Percentiles rank a stretch among this genome's conserved stretches.
Evolutionary conservation across 2,888 invertebrate genomes (phyloP).

Genomic region (Dendrolimus pini): DNA sequence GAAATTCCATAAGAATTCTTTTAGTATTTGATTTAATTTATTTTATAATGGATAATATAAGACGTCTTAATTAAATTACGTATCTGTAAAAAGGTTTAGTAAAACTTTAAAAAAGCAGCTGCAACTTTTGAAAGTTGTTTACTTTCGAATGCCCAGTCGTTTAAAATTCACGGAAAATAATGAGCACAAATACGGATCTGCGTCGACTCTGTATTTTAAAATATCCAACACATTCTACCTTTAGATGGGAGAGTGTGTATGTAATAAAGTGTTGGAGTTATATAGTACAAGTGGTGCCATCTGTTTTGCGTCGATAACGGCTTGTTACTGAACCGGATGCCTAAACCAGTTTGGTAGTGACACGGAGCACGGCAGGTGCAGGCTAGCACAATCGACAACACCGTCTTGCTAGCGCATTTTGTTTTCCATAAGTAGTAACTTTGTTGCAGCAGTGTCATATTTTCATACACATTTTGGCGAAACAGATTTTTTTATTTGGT

Average conservation of each 20-base stretch:
- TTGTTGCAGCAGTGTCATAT: not conserved
- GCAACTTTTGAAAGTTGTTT: not conserved
- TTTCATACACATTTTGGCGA: not conserved
- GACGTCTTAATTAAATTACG: not conserved
- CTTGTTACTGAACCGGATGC: constrained; percentile 53
- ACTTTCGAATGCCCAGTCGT: constrained; percentile 11
- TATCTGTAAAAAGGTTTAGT: not conserved
- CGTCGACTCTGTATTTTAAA: not conserved
- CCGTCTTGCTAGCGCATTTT: constrained; percentile 24
- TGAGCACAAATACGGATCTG: not conserved
- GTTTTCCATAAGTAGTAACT: constrained; percentile 13
- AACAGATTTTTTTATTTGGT: not conserved
- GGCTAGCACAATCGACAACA: constrained; percentile 26
- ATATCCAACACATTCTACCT: not conserved
- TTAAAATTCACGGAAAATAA: not conserved
- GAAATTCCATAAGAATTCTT: not conserved
- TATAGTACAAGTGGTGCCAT: constrained; percentile 51
- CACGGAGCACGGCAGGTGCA: constrained; percentile 48
- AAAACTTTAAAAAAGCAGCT: constrained; percentile 26
- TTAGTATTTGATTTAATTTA: not conserved
- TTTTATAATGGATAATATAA: not conserved
- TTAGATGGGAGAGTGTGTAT: not conserved
- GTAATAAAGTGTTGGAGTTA: constrained; percentile 7
- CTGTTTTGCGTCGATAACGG: constrained; percentile 44
- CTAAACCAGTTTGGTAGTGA: constrained; percentile 68